A percentile compares a stretch with the other conserved stretches of the same genome.
Conservation (phyloP, 2,113 vertebrate species). For the Equus quagga region DNA sequence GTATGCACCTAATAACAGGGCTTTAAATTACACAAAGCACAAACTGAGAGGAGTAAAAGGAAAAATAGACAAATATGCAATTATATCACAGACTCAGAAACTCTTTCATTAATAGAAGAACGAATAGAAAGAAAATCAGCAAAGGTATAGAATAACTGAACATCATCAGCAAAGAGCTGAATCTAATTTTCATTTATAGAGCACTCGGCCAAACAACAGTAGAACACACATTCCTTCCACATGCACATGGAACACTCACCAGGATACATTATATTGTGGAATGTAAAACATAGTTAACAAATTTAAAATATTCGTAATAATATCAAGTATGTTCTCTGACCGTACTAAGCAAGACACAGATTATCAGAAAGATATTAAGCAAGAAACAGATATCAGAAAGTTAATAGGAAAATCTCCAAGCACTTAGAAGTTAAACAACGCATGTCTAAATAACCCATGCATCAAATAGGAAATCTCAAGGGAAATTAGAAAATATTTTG, state of each 20-base stretch:
- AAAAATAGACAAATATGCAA: not conserved
- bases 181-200: not conserved
- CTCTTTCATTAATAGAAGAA: not conserved
- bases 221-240: not conserved
- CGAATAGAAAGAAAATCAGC: not conserved
- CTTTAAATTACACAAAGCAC: not conserved
- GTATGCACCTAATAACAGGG: not conserved
- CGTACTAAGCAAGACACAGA: not conserved
- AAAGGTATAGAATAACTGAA: not conserved
- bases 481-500: not conserved
- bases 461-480: not conserved
- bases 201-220: not conserved
- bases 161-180: not conserved
- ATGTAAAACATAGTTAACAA: not conserved
- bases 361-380: not conserved
- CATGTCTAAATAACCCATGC: not conserved
- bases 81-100: not conserved
- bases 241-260: not conserved
- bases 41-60: not conserved
- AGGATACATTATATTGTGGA: not conserved
- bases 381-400: not conserved
- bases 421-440: not conserved
- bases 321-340: not conserved
- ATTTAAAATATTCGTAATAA: not conserved
- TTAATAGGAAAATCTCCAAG: not conserved